Conservation (phyloP, 2,113 vertebrate species). For the Campylomormyrus tamandua region DNA sequence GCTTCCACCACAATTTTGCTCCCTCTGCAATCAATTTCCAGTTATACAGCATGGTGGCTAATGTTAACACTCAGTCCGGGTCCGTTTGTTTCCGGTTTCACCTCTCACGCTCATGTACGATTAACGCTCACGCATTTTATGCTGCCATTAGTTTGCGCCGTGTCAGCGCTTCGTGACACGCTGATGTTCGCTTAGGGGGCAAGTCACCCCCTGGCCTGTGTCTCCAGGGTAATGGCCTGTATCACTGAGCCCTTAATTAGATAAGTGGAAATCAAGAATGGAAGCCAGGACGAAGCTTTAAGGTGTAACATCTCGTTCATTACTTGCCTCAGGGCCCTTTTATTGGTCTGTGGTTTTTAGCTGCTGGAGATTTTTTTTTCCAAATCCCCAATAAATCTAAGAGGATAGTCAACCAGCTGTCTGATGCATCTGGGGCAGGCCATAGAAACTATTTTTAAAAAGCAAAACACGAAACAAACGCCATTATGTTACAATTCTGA, state of each 20-base stretch:
- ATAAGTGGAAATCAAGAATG: neutral
- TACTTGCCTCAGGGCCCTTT: neutral
- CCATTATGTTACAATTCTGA: neutral
- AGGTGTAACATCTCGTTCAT: neutral
- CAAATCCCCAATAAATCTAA: neutral
- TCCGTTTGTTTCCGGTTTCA: neutral
- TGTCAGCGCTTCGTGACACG: neutral
- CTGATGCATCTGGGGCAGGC: neutral
- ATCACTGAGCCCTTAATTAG: neutral
- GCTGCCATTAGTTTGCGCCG: neutral
- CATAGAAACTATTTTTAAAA: neutral
- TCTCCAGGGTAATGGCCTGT: neutral
- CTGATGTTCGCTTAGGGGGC: neutral
- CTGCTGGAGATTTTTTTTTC: neutral
- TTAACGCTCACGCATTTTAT: neutral
- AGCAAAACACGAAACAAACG: neutral
- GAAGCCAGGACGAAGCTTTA: neutral
- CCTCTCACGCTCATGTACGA: neutral
- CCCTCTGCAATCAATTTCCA: neutral
- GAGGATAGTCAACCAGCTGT: neutral
- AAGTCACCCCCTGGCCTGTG: neutral
- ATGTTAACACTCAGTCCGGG: neutral
- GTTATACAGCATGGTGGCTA: neutral
- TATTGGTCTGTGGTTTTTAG: neutral
- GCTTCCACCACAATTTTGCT: neutral